A percentile compares a stretch with the other conserved stretches of the same genome.
These are phyloP conservation scores for Fukomys damarensis DNA, from an alignment of 2,113 vertebrate genomes.

Conservation along the genomic window DNA sequence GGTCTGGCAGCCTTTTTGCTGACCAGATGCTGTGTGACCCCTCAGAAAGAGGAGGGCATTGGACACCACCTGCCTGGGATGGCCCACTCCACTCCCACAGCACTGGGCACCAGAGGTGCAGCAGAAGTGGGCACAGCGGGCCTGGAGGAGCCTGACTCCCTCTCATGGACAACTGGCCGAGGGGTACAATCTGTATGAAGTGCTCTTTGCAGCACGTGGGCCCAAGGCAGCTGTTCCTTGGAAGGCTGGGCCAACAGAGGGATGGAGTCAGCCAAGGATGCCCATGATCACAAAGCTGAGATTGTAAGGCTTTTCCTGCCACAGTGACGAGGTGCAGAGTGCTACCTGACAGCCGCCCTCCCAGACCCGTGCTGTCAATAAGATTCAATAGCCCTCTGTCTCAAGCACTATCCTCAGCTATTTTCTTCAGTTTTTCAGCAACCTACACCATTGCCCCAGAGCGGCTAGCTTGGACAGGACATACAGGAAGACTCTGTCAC, in stretches of 20 bases:
- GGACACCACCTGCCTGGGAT: background rate
- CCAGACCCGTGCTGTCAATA: background rate
- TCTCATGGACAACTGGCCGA: background rate
- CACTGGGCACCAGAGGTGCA: background rate
- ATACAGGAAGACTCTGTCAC: background rate
- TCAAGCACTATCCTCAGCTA: background rate
- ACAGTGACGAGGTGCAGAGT: background rate
- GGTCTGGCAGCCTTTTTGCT: background rate
- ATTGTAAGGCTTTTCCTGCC: too few species aligned
- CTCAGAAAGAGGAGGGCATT: background rate
- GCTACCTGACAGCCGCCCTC: background rate
- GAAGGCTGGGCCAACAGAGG: background rate
- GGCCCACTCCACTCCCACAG: background rate
- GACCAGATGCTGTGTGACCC: background rate
- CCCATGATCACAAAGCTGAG: too few species aligned
- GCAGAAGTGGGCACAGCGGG: background rate
- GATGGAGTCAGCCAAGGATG: background rate
- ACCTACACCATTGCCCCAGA: too few species aligned
- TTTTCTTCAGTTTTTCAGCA: background rate
- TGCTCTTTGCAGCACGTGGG: background rate
- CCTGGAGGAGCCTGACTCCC: background rate
- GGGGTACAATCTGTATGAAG: too few species aligned
- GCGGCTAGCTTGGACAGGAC: background rate
- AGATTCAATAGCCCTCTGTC: background rate
- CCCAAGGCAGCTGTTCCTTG: background rate